phyloP scores from a whole-genome alignment of 2,113 vertebrate species.

The Rhabdornis inornatus region DNA sequence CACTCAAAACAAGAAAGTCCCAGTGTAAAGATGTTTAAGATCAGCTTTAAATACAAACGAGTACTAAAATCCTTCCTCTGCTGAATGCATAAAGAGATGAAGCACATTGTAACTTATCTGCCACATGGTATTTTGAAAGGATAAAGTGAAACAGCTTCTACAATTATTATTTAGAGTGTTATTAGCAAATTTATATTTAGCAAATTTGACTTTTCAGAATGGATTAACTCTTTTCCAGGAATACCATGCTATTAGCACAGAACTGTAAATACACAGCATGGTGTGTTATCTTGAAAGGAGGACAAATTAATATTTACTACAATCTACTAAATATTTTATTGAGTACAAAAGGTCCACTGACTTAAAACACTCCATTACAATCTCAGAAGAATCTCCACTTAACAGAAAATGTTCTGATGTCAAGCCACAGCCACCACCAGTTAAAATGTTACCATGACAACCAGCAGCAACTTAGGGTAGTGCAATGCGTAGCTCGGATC shows the following conservation, averaged over 20 bases:
- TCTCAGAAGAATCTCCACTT: neutral
- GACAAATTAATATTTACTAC: constrained; percentile 45
- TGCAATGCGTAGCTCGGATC: neutral
- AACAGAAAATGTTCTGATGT: neutral
- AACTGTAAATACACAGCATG: neutral
- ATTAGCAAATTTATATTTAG: neutral
- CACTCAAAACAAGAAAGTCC: neutral
- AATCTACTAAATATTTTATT: constrained; percentile 47
- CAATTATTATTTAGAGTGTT: neutral
- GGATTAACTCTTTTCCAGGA: neutral
- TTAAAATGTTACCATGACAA: constrained; percentile 53
- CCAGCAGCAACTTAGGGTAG: neutral
- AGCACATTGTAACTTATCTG: neutral
- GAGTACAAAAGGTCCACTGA: constrained; percentile 6
- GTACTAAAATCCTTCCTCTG: neutral
- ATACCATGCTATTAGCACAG: neutral
- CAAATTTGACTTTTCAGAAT: neutral
- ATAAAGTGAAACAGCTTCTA: neutral
- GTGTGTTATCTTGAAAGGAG: constrained; percentile 19
- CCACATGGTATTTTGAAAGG: neutral
- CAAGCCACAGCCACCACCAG: constrained; percentile 30
- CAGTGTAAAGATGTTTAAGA: neutral
- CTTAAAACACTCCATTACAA: constrained; percentile 19
- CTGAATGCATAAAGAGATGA: neutral
- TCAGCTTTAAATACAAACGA: neutral